Conservation (phyloP, 2,797 vertebrate genomes). For the Babyrousa celebensis region DNA sequence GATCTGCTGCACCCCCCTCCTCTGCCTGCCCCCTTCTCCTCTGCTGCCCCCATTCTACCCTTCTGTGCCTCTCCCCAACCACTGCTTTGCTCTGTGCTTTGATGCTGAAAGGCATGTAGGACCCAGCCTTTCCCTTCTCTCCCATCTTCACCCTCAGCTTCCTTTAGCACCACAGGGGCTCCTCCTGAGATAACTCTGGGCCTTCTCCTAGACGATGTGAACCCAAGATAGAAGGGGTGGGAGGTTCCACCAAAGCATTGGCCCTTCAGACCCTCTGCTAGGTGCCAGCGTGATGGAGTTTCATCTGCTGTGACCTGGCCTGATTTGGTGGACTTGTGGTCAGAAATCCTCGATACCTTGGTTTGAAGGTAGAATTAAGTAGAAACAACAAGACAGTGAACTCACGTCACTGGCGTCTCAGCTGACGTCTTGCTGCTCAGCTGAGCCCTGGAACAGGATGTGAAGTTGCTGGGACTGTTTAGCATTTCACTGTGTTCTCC, state of each 20-base stretch:
- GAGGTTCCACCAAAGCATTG: not conserved
- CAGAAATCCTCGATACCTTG: conserved; percentile 6
- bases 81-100: not conserved
- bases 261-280: not conserved
- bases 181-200: not conserved
- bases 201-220: not conserved
- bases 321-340: not conserved
- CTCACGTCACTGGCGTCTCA: not conserved
- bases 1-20: too few species aligned
- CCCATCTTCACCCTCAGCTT: not conserved
- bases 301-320: conserved; percentile 11
- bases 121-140: not conserved
- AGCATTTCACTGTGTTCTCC: not conserved
- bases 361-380: conserved; percentile 20
- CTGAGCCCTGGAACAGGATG: not conserved
- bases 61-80: not conserved
- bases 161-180: not conserved
- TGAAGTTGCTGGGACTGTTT: not conserved
- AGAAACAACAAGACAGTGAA: not conserved
- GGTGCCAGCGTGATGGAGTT: not conserved
- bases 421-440: not conserved
- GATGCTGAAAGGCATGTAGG: not conserved
- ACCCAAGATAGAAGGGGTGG: not conserved
- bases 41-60: too few species aligned
- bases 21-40: too few species aligned